Conservation (phyloP, 2,888 invertebrate genomes). For the Liposcelis brunnea region DNA sequence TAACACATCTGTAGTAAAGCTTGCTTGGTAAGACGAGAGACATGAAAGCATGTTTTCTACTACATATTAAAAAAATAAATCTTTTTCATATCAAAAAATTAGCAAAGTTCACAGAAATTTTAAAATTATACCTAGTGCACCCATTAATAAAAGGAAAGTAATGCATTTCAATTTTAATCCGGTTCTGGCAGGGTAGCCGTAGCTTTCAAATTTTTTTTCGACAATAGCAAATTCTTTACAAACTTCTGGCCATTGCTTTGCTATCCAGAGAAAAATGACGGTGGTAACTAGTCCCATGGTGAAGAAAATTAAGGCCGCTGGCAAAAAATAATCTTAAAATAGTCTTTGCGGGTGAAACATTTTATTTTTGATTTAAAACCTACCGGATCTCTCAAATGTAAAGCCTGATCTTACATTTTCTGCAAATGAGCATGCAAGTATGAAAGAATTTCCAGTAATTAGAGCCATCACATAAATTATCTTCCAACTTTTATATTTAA, state of each 20-base stretch:
- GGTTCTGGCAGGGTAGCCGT: slow-evolving; percentile 21
- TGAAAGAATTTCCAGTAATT: too few species aligned
- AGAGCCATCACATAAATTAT: too few species aligned
- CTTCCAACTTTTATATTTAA: too few species aligned
- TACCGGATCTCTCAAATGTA: too few species aligned
- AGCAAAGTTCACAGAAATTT: slow-evolving; percentile 16
- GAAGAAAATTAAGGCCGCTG: not conserved
- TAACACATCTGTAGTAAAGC: not conserved
- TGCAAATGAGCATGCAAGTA: too few species aligned
- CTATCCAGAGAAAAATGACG: slow-evolving; percentile 33
- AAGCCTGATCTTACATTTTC: too few species aligned
- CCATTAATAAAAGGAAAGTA: slow-evolving; percentile 20
- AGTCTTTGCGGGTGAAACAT: too few species aligned
- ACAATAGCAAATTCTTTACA: slow-evolving; percentile 23
- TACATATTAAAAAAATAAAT: too few species aligned
- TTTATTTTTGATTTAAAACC: too few species aligned
- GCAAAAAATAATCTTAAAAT: too few species aligned
- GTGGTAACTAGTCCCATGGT: slow-evolving; percentile 28
- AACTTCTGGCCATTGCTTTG: slow-evolving; percentile 34
- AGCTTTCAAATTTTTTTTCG: slow-evolving; percentile 22
- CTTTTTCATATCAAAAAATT: slow-evolving; percentile 18
- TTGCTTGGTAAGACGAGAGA: slow-evolving; percentile 12
- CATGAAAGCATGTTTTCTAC: too few species aligned
- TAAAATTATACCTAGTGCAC: slow-evolving; percentile 21
- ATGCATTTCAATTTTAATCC: slow-evolving; percentile 21